Conservation (phyloP, 2,113 vertebrate species). For the Gorsachius goisagi region DNA sequence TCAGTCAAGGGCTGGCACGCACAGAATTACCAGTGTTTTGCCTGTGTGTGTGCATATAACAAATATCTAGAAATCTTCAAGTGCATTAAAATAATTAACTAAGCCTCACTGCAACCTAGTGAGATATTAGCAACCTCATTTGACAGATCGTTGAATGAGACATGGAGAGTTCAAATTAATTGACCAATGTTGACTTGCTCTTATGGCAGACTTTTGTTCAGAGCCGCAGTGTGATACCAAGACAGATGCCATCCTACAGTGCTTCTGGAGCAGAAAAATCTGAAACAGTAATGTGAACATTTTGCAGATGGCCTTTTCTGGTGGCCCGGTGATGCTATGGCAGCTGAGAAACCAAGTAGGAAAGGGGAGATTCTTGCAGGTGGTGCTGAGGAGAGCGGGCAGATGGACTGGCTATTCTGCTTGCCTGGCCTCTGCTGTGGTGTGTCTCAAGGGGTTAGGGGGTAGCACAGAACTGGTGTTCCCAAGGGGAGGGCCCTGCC, state of each 20-base stretch:
- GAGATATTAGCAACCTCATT: not conserved
- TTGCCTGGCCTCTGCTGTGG: not conserved
- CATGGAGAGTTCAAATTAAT: not conserved
- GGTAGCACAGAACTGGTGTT: rapidly evolving
- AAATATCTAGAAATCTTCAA: not conserved
- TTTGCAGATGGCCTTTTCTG: not conserved
- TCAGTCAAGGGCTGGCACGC: not conserved
- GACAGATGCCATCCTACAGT: not conserved
- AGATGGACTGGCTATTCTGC: not conserved
- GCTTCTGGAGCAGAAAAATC: not conserved
- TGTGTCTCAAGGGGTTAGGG: not conserved
- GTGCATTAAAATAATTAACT: not conserved
- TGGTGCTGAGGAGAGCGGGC: not conserved
- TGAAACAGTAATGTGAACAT: not conserved
- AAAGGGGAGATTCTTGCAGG: not conserved
- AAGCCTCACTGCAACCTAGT: not conserved
- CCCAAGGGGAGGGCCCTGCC: not conserved
- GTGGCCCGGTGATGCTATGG: not conserved
- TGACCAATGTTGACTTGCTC: not conserved
- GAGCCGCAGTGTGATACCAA: not conserved
- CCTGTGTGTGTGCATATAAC: not conserved
- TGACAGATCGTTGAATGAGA: not conserved
- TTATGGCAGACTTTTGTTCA: not conserved
- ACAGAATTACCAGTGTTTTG: not conserved
- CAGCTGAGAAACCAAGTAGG: rapidly evolving